Percentiles rank a stretch among this genome's conserved stretches.
Evolutionary conservation across 1,140 invertebrate species (phyloP).

Genomic region (Samia ricini): DNA sequence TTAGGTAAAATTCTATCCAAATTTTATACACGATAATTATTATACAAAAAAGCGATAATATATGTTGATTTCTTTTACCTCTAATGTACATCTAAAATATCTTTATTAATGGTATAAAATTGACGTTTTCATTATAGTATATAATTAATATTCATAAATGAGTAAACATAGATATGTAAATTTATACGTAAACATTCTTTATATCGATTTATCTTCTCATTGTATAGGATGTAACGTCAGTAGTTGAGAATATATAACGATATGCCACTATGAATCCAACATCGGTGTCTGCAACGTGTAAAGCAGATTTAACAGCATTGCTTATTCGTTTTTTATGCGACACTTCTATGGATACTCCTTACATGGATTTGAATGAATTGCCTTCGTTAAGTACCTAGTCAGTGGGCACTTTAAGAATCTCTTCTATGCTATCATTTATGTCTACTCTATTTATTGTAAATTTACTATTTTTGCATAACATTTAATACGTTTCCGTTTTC

Average conservation of each 20-base stretch:
- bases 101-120: too few relatives aligned
- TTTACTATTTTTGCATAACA: neutral
- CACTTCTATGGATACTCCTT: slow-evolving; percentile 18
- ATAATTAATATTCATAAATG: too few relatives aligned
- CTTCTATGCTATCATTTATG: neutral
- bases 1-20: too few relatives aligned
- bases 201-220: neutral
- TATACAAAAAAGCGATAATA: too few relatives aligned
- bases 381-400: slow-evolving; percentile 25
- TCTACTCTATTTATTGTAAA: neutral
- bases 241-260: slow-evolving; percentile 42
- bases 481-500: too few relatives aligned
- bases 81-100: too few relatives aligned
- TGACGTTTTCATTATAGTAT: too few relatives aligned
- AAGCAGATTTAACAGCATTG: slow-evolving; percentile 35
- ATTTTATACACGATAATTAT: too few relatives aligned
- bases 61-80: too few relatives aligned
- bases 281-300: slow-evolving; percentile 17
- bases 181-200: neutral
- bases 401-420: neutral
- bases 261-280: slow-evolving; percentile 44
- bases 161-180: too few relatives aligned
- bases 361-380: slow-evolving; percentile 27
- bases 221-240: slow-evolving; percentile 13
- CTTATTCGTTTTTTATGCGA: slow-evolving; percentile 33